Conservation (phyloP, 2,888 invertebrate species). For the Eulithis testata region DNA sequence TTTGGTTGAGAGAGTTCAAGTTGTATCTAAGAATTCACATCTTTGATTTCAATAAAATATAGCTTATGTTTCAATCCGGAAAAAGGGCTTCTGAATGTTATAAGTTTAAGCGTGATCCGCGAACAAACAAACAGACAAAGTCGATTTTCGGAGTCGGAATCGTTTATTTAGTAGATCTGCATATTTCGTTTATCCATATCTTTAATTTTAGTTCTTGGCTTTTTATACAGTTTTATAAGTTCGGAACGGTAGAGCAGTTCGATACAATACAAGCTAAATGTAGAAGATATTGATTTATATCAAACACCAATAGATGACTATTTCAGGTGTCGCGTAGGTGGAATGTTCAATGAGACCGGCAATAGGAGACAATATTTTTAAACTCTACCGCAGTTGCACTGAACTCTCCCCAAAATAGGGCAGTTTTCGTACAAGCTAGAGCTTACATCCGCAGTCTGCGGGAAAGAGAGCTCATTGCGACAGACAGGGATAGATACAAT, state of each 20-base stretch:
- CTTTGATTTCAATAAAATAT: too few species aligned
- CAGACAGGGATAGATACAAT: constrained; percentile 59
- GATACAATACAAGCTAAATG: constrained; percentile 15
- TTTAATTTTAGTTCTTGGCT: too few species aligned
- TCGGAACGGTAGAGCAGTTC: constrained; percentile 13
- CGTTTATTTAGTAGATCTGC: too few species aligned
- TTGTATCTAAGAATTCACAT: too few species aligned
- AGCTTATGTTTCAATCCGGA: too few species aligned
- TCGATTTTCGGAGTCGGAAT: too few species aligned
- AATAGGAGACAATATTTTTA: constrained; percentile 45
- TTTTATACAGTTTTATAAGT: too few species aligned
- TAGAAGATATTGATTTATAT: constrained; percentile 32
- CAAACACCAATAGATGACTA: constrained; percentile 17
- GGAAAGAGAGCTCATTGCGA: constrained; percentile 60
- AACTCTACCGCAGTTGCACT: constrained; percentile 48
- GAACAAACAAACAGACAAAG: too few species aligned
- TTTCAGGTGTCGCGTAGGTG: constrained; percentile 19
- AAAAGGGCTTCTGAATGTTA: too few species aligned
- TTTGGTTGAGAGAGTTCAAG: too few species aligned
- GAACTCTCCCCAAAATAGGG: constrained; percentile 64
- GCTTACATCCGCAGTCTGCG: constrained; percentile 70
- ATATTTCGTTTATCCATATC: too few species aligned
- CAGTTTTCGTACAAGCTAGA: constrained; percentile 53
- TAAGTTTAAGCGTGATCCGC: too few species aligned
- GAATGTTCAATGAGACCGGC: constrained; percentile 21